These are phyloP conservation scores for Anthopleura sola DNA, from an alignment of 64 coral and sea anemone genomes.

Conservation along the genomic window DNA sequence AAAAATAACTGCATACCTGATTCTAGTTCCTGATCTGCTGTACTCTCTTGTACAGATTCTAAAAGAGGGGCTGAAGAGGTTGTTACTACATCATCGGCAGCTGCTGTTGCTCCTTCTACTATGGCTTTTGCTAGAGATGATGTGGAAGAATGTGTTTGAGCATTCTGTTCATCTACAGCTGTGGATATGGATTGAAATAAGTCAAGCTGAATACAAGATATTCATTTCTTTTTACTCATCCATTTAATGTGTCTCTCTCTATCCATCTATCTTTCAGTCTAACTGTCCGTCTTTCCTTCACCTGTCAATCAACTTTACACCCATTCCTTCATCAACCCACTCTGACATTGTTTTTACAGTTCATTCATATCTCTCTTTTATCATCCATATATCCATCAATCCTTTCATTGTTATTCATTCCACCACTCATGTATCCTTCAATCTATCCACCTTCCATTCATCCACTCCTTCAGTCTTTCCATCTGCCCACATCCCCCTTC, in stretches of 20 bases:
- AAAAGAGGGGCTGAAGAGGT: constrained; percentile 46
- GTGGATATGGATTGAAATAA: neutral
- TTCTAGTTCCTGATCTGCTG: constrained; percentile 1
- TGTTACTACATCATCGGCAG: constrained; percentile 54
- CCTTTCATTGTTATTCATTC: neutral
- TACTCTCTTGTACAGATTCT: constrained; percentile 31
- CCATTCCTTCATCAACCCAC: neutral
- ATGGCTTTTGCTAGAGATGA: constrained; percentile 85
- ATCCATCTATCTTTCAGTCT: neutral
- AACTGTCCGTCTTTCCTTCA: no score
- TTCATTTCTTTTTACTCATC: neutral
- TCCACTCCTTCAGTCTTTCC: no score
- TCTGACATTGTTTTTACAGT: no score
- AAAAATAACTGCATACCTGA: neutral
- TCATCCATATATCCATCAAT: neutral
- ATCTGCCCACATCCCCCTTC: neutral
- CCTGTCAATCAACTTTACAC: no score
- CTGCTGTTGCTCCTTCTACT: constrained; percentile 82
- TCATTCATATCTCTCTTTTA: neutral
- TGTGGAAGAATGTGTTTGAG: constrained; percentile 64
- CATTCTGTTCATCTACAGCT: constrained; percentile 99
- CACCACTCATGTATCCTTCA: neutral
- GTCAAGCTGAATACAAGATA: neutral
- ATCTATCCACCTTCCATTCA: neutral
- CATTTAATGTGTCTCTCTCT: neutral